Base-by-base conservation (phyloP, 2,113 vertebrate genomes). In the Aphyosemion australe region DNA sequence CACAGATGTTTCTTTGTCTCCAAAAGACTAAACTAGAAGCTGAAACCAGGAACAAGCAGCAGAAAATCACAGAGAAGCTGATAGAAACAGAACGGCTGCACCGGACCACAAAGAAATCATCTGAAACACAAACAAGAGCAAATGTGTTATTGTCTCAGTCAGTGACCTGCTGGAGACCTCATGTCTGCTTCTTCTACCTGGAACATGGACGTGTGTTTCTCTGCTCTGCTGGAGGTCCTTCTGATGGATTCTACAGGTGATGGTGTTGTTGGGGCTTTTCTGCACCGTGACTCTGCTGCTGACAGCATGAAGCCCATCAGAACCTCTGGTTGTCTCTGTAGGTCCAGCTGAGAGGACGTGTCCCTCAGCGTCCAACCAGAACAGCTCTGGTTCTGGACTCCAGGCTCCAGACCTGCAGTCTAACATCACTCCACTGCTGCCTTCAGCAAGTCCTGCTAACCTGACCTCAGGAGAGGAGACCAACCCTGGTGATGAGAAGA, bases 351-450 rank as follows among this genome's bases (percentile, higher is more conserved):
- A n/a, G 18, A 73, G 48, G 31, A 59, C 11, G n/a, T 59, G 26
- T 53, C 45, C 54, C 11, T 50, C 61, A 12, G 8, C 41, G 16
- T 73, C 41, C 55, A 73, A 15, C 70, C 62, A 73, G 11, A 16
- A 6, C 16, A 74, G 12, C 50, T 75, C 39, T 26, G 72, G 72
- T 32, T 63, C 20, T 64, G 60, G 72, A 42, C 52, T 32, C 72
- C 72, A 75, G 53, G 65, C 59, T 20, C 2, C 6, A 42, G 65
- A 46, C 14, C 41, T 9, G 39, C 60, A 62, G 18, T 50, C 19
- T 14, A 46, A 14, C 26, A 16, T 43, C 46, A 52, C 47, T 20
- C 16, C 8, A 19, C 55, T 47, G 52, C 12, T 56, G 1, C 6
- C 9, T 8, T 10, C 14, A 15, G 3, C 11, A 15, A 60, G 8